Base-by-base conservation (phyloP, 2,888 invertebrate genomes). In the Nomada flava region DNA sequence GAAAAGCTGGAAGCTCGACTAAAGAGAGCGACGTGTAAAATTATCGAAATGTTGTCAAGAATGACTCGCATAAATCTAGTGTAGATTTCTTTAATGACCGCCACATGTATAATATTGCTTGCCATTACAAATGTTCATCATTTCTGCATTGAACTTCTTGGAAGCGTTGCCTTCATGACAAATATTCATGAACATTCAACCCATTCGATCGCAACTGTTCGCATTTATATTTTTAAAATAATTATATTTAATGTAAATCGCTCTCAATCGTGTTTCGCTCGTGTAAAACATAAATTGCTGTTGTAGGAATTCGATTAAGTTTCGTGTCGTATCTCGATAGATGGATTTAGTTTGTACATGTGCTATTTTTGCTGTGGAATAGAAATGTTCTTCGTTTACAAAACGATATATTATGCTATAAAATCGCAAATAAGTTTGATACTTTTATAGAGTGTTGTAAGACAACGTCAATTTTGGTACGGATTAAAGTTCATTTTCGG, bases 1-100 rank as follows among this genome's bases (percentile, higher is more conserved):
- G 84, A 85, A 91, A 91, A 83, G 67, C 92, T 44, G 91, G 87
- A 62, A 92, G 92, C 80, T 90, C 91, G 9, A 90, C 87, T 69
- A 93, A 91, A 91, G 92, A 93, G 82, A 93, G 93, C 82, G 91
- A 92, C 76, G 93, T 93, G 44, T 93, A 88, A 84, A 80, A 36
- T 47, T 5, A 36, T 50, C 4, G 10, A 44, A 5, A 29, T 29
- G 23, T 13, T 7, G 13, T 59, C 50, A 18, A 10, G 15, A 42
- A 69, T 44, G 52, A 60, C 36, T 23, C n/a, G n/a, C 23, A 52
- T 9, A 55, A 18, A 15, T 26, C 3, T 23, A 4, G 53, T 20
- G 20, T n/a, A 69, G 26, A 20, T 29, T 76, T 20, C 13, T 7
- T 10, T 15, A 18, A 62, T 26, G 13, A 26, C 0, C 50, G 50